Evolutionary conservation across 1,140 invertebrate genomes (phyloP), one percentile per base, ranked within the genome.

Genomic region (Sarcophaga peregrina): DNA sequence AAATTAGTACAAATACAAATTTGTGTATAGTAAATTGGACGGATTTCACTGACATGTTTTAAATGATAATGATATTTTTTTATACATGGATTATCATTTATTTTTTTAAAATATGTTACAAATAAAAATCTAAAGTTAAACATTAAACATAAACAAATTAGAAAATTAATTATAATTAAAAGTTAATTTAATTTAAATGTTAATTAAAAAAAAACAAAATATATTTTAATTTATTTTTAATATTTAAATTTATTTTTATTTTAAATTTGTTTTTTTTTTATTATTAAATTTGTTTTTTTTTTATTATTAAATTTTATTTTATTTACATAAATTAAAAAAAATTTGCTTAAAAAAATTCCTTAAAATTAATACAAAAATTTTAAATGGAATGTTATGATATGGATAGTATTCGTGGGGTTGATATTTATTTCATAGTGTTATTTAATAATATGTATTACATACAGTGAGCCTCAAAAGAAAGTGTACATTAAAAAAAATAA

Each of bases 321-420:
- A 7, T 68, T 17, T 50, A n/a, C 10, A 48, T 9, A 47, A 48
- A 15, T 74, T 46, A 45, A 76, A 76, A 76, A 48, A 37, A 74
- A 37, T 7, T 75, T 7, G 9, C 5, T 13, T 8, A 11, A 5
- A n/a, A 13, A 47, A 80, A 5, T 80, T 50, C 10, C 50, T 62
- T 82, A 47, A 82, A 50, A 73, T 10, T 47, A 47, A 80, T 17
- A 37, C 20, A 17, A 73, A 84, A 80, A 75, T 58, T 6, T 80
- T 84, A 80, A 78, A 84, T 84, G 85, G 87, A 88, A 88, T 88
- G 87, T 88, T 85, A 88, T 88, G 87, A 88, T 88, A 88, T 88
- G 87, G 87, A 88, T 88, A 82, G 87, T 88, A 88, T 88, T 88
- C 87, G 87, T 88, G 88, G 87, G 87, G 87, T 88, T 86, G 58